Percentiles rank a stretch among this genome's conserved stretches.
These are phyloP conservation scores for Progne subis DNA, from an alignment of 2,113 vertebrate species.

Conservation along the genomic window DNA sequence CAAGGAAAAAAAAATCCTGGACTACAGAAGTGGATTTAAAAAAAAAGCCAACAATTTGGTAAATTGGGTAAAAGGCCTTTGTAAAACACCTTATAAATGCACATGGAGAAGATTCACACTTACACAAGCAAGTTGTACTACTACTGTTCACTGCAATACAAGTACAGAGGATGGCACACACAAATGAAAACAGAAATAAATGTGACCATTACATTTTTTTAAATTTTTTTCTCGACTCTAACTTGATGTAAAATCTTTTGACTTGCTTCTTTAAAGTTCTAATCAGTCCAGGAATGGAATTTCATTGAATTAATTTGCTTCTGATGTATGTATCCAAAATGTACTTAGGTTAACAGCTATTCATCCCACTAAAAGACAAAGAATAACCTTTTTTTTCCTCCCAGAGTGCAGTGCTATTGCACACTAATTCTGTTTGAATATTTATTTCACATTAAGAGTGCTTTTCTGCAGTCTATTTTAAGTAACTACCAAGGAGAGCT, in stretches of 20 bases:
- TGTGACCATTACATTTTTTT: not conserved
- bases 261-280: not conserved
- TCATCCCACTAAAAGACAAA: not conserved
- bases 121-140: not conserved
- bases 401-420: not conserved
- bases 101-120: not conserved
- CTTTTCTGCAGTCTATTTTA: not conserved
- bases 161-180: not conserved
- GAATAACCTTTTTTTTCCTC: fast-evolving
- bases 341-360: not conserved
- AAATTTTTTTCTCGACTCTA: not conserved
- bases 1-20: not conserved
- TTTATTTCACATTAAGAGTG: not conserved
- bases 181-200: not conserved
- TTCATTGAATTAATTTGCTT: not conserved
- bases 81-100: not conserved
- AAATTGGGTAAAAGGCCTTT: not conserved
- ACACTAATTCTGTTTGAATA: not conserved
- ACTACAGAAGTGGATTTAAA: not conserved
- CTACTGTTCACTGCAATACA: not conserved
- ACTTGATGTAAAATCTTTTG: not conserved
- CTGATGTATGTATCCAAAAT: not conserved
- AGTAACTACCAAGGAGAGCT: not conserved
- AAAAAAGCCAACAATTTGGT: not conserved
- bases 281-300: not conserved